phyloP scores from a whole-genome alignment of 1,140 invertebrate genomes.

The Caenorhabditis tropicalis region DNA sequence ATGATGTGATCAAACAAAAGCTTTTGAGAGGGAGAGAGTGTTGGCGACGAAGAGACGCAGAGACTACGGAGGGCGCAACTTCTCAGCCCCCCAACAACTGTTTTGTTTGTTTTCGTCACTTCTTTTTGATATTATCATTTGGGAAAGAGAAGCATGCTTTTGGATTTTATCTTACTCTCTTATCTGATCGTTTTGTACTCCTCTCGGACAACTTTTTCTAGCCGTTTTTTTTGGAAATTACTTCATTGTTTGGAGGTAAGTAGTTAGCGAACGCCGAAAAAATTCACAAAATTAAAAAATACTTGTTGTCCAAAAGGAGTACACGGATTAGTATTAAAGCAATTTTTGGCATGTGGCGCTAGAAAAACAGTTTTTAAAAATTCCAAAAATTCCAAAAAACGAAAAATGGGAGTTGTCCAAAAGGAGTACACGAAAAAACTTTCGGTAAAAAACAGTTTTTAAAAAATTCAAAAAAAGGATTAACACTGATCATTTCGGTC shows the following conservation, averaged over 20 bases:
- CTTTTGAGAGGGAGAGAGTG: background rate
- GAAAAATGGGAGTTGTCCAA: background rate
- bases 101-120: slow-evolving; percentile 41
- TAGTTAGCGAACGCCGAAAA: no score
- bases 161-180: no score
- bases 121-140: slow-evolving; percentile 10
- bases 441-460: background rate
- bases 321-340: no score
- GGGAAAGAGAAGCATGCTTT: background rate
- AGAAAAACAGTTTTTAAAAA: no score
- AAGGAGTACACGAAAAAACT: background rate
- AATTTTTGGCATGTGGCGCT: no score
- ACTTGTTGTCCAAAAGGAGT: no score
- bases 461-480: background rate
- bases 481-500: background rate
- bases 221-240: no score
- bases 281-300: no score
- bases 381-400: no score
- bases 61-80: background rate
- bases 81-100: background rate
- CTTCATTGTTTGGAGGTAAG: no score
- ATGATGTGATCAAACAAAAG: slow-evolving; percentile 42
- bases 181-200: no score
- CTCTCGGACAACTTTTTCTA: no score
- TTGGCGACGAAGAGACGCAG: background rate